These are phyloP conservation scores for Sigmodon hispidus DNA, from an alignment of 2,113 vertebrate species.

Conservation along the genomic window DNA sequence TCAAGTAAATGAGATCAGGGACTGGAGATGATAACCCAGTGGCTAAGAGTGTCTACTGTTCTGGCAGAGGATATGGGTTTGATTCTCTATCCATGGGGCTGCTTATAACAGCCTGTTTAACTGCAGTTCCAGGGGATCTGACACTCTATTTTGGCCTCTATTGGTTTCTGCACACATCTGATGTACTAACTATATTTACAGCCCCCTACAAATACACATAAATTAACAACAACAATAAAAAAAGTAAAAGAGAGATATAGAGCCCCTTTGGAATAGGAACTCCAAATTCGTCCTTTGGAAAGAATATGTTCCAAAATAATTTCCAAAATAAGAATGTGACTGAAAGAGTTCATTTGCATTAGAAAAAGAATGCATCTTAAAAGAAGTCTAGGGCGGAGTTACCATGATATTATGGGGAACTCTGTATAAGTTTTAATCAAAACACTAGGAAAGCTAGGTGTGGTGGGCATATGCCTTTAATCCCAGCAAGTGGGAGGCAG, in stretches of 20 bases:
- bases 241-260: neutral
- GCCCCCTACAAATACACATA: neutral
- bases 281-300: neutral
- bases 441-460: neutral
- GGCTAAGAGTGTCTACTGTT: neutral
- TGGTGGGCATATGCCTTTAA: neutral
- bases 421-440: neutral
- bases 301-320: slow-evolving; percentile 46
- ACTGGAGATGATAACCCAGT: neutral
- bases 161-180: neutral
- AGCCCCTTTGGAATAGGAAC: neutral
- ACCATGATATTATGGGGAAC: slow-evolving; percentile 11
- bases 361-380: neutral
- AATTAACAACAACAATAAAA: no score
- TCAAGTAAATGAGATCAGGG: neutral
- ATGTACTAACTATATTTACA: neutral
- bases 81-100: neutral
- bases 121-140: neutral
- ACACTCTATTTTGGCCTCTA: neutral
- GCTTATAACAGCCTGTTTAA: neutral
- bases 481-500: neutral
- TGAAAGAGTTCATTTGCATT: neutral
- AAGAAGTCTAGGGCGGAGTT: neutral
- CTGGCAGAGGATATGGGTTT: neutral
- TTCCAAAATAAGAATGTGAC: neutral